phyloP scores from a whole-genome alignment of 2,888 invertebrate genomes.

The Drosophila mayaguana region DNA sequence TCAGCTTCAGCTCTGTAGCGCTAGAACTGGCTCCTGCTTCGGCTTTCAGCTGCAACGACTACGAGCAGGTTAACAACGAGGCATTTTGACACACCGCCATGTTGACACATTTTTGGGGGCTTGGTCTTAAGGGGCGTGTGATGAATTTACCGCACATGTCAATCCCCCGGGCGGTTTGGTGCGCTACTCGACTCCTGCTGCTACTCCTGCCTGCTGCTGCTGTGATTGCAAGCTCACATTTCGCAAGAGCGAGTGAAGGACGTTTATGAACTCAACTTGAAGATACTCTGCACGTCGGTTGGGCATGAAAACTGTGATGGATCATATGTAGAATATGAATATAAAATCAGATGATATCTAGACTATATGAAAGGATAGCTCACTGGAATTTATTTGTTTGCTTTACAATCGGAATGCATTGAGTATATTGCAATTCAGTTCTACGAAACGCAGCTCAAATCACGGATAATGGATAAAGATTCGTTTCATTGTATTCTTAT shows the following conservation, averaged over 20 bases:
- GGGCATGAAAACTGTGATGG: neutral
- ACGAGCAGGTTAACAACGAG: conserved; percentile 17
- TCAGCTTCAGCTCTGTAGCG: neutral
- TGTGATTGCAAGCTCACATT: conserved; percentile 57
- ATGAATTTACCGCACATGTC: conserved; percentile 58
- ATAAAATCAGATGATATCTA: neutral
- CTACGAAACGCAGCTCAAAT: neutral
- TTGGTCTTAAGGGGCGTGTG: conserved; percentile 20
- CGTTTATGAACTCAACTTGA: neutral
- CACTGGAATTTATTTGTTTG: neutral
- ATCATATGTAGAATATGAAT: too few species aligned
- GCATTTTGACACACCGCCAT: conserved; percentile 33
- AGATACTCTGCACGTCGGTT: neutral
- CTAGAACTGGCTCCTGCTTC: neutral
- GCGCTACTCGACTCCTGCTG: conserved; percentile 21
- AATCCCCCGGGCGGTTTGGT: conserved; percentile 49
- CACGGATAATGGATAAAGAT: neutral
- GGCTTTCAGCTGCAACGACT: conserved; percentile 10
- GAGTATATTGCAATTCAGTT: neutral
- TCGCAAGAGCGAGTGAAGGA: conserved; percentile 15
- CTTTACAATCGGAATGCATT: too few species aligned
- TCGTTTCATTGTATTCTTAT: neutral
- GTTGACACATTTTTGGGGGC: conserved; percentile 61
- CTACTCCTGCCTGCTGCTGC: conserved; percentile 27
- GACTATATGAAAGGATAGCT: neutral